Conservation (phyloP, 2,797 vertebrate genomes). For the Telmatherina bonti region DNA sequence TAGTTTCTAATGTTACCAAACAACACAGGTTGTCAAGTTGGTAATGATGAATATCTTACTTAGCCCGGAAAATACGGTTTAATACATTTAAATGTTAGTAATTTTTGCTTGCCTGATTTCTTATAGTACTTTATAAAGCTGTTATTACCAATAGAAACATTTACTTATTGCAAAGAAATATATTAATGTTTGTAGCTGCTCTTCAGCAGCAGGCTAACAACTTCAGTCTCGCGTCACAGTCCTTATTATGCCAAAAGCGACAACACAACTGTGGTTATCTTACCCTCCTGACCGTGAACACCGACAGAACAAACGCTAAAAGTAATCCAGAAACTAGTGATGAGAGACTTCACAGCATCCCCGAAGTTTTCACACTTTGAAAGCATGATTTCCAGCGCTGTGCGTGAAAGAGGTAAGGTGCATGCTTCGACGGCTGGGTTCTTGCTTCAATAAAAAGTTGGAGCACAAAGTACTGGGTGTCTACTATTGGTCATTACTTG, state of each 20-base stretch:
- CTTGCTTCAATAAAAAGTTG: slow-evolving; percentile 48
- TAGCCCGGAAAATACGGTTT: neutral
- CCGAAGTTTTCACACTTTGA: slow-evolving; percentile 47
- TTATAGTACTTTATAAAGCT: neutral
- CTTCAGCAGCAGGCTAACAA: neutral
- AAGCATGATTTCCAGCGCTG: slow-evolving; percentile 74
- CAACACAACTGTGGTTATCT: slow-evolving; percentile 46
- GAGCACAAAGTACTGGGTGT: slow-evolving; percentile 25
- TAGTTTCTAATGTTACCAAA: neutral
- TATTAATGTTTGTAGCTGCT: neutral
- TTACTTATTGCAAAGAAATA: neutral
- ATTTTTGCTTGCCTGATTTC: neutral
- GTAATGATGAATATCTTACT: neutral
- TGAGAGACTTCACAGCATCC: slow-evolving; percentile 63
- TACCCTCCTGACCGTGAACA: slow-evolving; percentile 80
- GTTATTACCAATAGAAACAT: neutral
- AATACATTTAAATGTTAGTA: neutral
- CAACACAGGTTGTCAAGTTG: neutral
- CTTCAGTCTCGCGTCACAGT: slow-evolving; percentile 8
- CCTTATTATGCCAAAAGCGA: slow-evolving; percentile 17
- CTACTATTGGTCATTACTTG: slow-evolving; percentile 66
- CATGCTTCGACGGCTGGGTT: slow-evolving; percentile 36
- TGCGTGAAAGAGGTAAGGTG: slow-evolving; percentile 46
- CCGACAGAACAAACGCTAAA: slow-evolving; percentile 48
- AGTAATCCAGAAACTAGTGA: slow-evolving; percentile 63